phyloP scores from a whole-genome alignment of 2,888 invertebrate genomes.

The Tenthredo notha region DNA sequence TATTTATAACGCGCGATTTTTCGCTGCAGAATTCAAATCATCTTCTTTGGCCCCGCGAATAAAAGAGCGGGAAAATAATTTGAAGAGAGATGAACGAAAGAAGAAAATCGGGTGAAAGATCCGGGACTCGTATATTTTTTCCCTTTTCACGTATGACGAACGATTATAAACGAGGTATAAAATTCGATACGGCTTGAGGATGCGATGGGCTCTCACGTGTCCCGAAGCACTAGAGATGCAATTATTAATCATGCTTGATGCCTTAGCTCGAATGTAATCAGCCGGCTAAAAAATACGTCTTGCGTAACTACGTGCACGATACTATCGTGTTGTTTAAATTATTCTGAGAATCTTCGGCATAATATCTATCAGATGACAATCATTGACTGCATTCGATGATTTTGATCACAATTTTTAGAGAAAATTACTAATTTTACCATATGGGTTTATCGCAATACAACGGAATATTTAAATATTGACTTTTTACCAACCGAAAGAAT shows the following conservation, averaged over 20 bases:
- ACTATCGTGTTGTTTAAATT: background rate
- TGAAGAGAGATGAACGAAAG: background rate
- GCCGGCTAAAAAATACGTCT: background rate
- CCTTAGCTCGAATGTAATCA: background rate
- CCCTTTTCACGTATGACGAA: background rate
- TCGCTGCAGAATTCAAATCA: background rate
- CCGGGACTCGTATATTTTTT: background rate
- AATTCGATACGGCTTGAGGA: background rate
- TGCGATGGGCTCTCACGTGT: too few species aligned
- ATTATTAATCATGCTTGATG: background rate
- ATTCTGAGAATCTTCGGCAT: background rate
- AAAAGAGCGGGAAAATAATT: background rate
- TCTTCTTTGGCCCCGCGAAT: background rate
- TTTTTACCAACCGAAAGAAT: background rate
- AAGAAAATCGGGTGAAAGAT: background rate
- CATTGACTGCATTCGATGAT: background rate
- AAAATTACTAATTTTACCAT: background rate
- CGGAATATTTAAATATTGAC: background rate
- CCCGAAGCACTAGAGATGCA: conserved; percentile 8
- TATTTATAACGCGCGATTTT: background rate
- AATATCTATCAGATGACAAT: background rate
- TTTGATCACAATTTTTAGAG: background rate
- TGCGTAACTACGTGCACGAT: background rate
- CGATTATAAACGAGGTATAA: background rate
- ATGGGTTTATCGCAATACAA: background rate